A percentile compares a stretch with the other conserved stretches of the same genome.
These are phyloP conservation scores for Holocentrus rufus DNA, from an alignment of 2,797 vertebrate species.

Conservation along the genomic window DNA sequence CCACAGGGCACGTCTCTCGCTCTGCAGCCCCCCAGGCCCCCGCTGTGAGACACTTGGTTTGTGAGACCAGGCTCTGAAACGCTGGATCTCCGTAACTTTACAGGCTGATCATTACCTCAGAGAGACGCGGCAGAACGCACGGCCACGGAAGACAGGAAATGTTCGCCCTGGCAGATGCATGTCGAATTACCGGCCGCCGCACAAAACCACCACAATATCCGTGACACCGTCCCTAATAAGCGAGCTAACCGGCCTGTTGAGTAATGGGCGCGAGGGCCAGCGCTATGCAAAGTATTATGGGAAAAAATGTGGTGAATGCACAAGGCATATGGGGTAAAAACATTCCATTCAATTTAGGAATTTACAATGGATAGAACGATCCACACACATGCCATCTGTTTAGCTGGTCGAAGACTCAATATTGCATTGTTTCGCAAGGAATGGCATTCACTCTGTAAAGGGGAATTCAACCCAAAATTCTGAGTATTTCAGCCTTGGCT, in stretches of 20 bases:
- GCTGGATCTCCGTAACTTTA: not conserved
- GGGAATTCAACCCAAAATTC: constrained; percentile 71
- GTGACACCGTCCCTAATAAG: constrained; percentile 73
- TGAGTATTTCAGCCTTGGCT: constrained; percentile 47
- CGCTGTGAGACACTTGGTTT: not conserved
- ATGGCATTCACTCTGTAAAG: constrained; percentile 61
- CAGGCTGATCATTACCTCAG: not conserved
- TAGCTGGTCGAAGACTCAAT: constrained; percentile 61
- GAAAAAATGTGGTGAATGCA: constrained; percentile 70
- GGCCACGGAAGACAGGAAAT: constrained; percentile 78
- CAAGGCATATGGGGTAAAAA: constrained; percentile 57
- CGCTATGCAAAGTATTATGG: constrained; percentile 63
- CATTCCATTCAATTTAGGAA: constrained; percentile 67
- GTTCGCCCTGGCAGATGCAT: constrained; percentile 81
- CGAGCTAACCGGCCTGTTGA: constrained; percentile 68
- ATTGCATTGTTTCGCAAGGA: constrained; percentile 68
- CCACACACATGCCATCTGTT: constrained; percentile 59
- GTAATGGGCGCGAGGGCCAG: constrained; percentile 55
- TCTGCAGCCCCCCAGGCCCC: not conserved
- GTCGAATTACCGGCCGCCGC: constrained; percentile 72
- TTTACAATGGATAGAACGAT: constrained; percentile 58
- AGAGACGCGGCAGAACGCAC: constrained; percentile 31
- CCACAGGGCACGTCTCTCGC: constrained; percentile 63
- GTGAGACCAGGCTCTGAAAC: not conserved
- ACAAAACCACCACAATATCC: constrained; percentile 70